Percentiles rank a stretch among this genome's conserved stretches.
phyloP scores from a whole-genome alignment of 2,113 vertebrate species.

The Polypterus bichir region DNA sequence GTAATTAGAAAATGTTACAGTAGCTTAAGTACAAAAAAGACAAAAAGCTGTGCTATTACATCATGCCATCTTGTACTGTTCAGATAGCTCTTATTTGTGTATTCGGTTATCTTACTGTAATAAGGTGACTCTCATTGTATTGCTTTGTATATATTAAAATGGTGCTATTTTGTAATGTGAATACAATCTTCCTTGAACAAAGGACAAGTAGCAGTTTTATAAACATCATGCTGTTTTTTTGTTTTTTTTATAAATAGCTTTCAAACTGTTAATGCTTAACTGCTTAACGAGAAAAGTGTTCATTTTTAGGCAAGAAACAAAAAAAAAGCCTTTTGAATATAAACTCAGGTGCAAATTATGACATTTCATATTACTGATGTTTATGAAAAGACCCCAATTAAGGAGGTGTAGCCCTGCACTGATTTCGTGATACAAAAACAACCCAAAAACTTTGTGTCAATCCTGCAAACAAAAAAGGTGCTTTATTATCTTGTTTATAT shows the following conservation, averaged over 20 bases:
- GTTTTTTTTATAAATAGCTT: conserved; percentile 22
- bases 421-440: conserved; percentile 66
- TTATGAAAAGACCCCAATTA: conserved; percentile 45
- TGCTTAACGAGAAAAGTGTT: neutral
- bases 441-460: conserved; percentile 55
- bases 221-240: conserved; percentile 56
- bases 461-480: conserved; percentile 62
- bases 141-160: conserved; percentile 68
- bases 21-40: conserved; percentile 18
- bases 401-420: conserved; percentile 74
- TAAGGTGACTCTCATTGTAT: conserved; percentile 58
- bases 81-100: conserved; percentile 32
- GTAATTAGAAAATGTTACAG: conserved; percentile 20
- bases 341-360: conserved; percentile 72
- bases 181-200: conserved; percentile 64
- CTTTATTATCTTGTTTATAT: conserved; percentile 73
- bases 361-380: conserved; percentile 43
- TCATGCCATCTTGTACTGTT: conserved; percentile 39
- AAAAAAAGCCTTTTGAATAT: conserved; percentile 44
- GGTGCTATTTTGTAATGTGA: conserved; percentile 98
- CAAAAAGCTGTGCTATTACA: conserved; percentile 43
- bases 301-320: conserved; percentile 13
- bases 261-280: conserved; percentile 18
- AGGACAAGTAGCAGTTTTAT: conserved; percentile 52
- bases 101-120: conserved; percentile 61